A percentile compares a stretch with the other conserved stretches of the same genome.
These are phyloP conservation scores for Ginglymostoma cirratum DNA, from an alignment of 2,113 vertebrate genomes.

Conservation along the genomic window DNA sequence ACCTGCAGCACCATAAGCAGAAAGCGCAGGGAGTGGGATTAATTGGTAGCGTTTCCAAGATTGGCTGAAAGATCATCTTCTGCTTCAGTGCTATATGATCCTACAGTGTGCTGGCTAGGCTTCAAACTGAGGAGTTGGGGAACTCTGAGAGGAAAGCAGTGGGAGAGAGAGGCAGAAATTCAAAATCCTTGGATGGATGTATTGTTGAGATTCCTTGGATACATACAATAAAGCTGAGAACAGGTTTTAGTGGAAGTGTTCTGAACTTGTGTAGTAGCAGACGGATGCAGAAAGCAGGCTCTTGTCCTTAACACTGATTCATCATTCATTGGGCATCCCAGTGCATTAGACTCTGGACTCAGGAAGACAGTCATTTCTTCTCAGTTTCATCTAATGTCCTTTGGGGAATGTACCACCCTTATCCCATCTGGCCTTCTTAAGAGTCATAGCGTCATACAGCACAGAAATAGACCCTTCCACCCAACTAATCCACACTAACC, in stretches of 20 bases:
- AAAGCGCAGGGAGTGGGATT: background rate
- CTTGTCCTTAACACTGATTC: background rate
- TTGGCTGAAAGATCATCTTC: background rate
- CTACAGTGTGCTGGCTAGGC: background rate
- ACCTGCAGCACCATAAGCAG: background rate
- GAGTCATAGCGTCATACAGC: too few species aligned
- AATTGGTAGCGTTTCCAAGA: background rate
- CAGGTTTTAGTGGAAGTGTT: background rate
- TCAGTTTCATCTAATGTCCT: background rate
- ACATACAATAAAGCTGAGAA: background rate
- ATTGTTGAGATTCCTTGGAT: background rate
- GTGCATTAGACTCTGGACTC: background rate
- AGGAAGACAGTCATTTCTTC: background rate
- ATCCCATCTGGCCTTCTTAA: too few species aligned
- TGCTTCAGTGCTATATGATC: background rate
- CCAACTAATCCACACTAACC: too few species aligned
- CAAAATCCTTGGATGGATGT: background rate
- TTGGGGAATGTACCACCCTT: too few species aligned
- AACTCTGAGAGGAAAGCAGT: background rate
- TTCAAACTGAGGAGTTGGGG: background rate
- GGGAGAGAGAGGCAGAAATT: background rate
- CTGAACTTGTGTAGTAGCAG: background rate
- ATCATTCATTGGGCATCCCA: background rate
- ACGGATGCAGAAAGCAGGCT: background rate
- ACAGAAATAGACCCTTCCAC: too few species aligned